Conservation (phyloP, 2,797 vertebrate species). For the Champsocephalus gunnari region DNA sequence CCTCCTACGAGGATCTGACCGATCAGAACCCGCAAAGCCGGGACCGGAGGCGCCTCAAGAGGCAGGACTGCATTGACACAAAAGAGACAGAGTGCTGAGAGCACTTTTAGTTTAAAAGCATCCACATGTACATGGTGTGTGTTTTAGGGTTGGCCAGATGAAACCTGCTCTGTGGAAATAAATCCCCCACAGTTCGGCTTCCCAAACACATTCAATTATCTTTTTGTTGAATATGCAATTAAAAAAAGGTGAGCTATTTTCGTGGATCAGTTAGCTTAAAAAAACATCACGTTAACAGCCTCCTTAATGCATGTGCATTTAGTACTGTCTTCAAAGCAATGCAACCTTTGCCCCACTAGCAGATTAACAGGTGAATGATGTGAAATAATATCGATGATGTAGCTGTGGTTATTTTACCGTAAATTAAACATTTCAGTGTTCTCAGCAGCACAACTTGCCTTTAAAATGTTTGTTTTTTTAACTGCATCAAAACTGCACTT, state of each 20-base stretch:
- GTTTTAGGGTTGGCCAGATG: conserved; percentile 28
- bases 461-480: conserved; percentile 1
- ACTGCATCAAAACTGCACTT: conserved; percentile 45
- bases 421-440: conserved; percentile 18
- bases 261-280: background rate
- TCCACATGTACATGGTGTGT: conserved; percentile 5
- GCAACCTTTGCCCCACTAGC: background rate
- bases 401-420: background rate
- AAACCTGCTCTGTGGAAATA: conserved; percentile 3
- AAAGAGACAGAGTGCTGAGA: conserved; percentile 96
- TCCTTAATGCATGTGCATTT: background rate
- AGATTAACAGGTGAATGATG: background rate
- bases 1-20: conserved; percentile 97
- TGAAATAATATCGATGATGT: background rate
- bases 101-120: background rate
- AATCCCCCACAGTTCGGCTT: background rate
- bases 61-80: conserved; percentile 92
- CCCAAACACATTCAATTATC: conserved; percentile 5
- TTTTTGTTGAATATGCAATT: background rate
- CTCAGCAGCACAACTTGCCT: background rate
- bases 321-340: conserved; percentile 1
- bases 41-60: conserved; percentile 90
- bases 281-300: background rate
- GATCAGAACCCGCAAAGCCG: conserved; percentile 83
- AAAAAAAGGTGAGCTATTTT: background rate